Evolutionary conservation across 2,113 vertebrate species (phyloP).

Genomic region (Nestor notabilis): DNA sequence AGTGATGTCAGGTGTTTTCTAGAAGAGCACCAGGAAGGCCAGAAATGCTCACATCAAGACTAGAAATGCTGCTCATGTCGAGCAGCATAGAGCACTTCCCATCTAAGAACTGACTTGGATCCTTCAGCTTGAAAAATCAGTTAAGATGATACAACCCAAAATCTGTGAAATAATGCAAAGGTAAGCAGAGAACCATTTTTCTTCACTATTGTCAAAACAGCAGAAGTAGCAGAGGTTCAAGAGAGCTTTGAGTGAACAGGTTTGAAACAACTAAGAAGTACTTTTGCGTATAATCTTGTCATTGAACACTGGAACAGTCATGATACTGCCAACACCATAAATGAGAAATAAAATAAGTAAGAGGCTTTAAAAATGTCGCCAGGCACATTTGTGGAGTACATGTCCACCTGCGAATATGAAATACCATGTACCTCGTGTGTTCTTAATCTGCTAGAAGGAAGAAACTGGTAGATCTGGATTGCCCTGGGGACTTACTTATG

Average conservation of each 20-base stretch:
- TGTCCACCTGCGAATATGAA: background rate
- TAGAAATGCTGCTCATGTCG: background rate
- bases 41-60: background rate
- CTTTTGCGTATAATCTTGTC: background rate
- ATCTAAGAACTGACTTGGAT: background rate
- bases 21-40: background rate
- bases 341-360: background rate
- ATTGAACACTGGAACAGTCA: background rate
- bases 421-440: rapidly evolving
- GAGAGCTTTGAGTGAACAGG: background rate
- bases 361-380: background rate
- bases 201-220: background rate
- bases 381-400: no score
- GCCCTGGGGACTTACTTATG: no score
- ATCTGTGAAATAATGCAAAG: background rate
- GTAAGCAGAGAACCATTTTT: background rate
- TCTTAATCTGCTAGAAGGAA: background rate
- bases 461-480: rapidly evolving
- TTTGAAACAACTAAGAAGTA: background rate
- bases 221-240: background rate
- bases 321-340: background rate
- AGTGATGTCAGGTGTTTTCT: background rate
- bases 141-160: background rate
- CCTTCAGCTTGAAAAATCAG: background rate
- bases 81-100: background rate